Evolutionary conservation across 2,888 invertebrate genomes (phyloP), one percentile per base, ranked within the genome.

Genomic region (Brachylomia viminalis): DNA sequence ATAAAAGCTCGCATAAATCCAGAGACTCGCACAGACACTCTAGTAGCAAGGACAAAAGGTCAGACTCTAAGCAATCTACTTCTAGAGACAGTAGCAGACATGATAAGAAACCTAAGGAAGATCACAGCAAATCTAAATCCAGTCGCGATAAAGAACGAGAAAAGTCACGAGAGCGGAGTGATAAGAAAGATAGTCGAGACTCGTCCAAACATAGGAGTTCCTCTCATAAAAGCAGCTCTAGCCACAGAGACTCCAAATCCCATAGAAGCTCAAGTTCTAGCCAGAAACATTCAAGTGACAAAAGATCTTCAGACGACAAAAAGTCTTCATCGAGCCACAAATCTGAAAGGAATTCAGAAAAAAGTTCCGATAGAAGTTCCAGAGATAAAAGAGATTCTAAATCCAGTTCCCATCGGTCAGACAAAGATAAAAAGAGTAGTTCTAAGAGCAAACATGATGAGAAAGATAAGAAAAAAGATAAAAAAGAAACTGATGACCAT

Each of bases 401-500:
- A 89, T 92, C 95, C 0, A 94, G 92, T 83, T 93, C 94, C 0
- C 92, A 93, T 80, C 92, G 93, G n/a, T 95, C 96, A 20, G 95
- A 96, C 59, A 97, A 95, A 91, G 95, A 96, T 81, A 94, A 87
- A 88, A 96, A 95, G 76, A 94, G 93, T 75, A 93, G 90, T 84
- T 92, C 92, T 80, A 96, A 93, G 87, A 96, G 93, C 77, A 97
- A 96, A 89, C 88, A 91, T 78, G 95, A 96, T 58, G 95, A 95
- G 33, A 95, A 97, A 91, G 94, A 93, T 52, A 96, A 96, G 75
- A 96, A 96, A 85, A 95, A 96, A 72, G 94, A 93, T 38, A 97
- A 97, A 88, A 97, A 97, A 89, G 94, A 96, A 5, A 96, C 96
- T 75, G 98, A 98, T 90, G 98, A 98, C 92, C 98, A 98, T 90